Evolutionary conservation across 2,113 vertebrate species (phyloP).

Genomic region (Alosa alosa): DNA sequence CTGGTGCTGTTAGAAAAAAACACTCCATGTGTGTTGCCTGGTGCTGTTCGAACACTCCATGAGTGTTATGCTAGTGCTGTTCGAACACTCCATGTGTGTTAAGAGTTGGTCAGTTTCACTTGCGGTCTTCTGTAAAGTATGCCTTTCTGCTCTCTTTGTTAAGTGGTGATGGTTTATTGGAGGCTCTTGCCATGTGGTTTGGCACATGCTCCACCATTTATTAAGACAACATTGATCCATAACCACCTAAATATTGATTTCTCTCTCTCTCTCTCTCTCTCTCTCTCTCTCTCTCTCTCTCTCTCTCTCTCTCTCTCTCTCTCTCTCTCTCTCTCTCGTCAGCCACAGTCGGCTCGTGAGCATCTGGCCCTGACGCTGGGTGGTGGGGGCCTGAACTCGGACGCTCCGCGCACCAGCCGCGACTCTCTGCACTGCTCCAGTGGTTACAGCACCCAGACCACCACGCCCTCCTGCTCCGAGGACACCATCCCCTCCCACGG

Average conservation of each 20-base stretch:
- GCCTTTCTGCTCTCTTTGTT: not conserved
- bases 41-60: too few species aligned
- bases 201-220: not conserved
- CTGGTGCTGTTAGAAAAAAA: too few species aligned
- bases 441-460: constrained; percentile 83
- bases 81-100: not conserved
- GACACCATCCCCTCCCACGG: constrained; percentile 55
- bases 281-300: not conserved
- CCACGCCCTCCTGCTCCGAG: constrained; percentile 81
- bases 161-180: not conserved
- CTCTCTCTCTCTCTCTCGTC: not conserved
- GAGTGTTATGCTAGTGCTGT: not conserved
- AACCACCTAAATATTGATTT: not conserved
- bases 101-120: too few species aligned
- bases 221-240: not conserved
- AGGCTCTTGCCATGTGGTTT: not conserved
- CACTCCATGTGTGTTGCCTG: too few species aligned
- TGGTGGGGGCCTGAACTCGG: constrained; percentile 62
- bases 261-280: not conserved
- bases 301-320: not conserved
- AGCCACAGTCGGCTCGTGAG: constrained; percentile 70
- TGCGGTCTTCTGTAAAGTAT: not conserved
- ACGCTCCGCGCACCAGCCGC: constrained; percentile 70
- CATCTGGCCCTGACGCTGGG: constrained; percentile 71
- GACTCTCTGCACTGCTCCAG: constrained; percentile 82